Base-by-base conservation (phyloP, 2,113 vertebrate species). In the Anoplopoma fimbria region DNA sequence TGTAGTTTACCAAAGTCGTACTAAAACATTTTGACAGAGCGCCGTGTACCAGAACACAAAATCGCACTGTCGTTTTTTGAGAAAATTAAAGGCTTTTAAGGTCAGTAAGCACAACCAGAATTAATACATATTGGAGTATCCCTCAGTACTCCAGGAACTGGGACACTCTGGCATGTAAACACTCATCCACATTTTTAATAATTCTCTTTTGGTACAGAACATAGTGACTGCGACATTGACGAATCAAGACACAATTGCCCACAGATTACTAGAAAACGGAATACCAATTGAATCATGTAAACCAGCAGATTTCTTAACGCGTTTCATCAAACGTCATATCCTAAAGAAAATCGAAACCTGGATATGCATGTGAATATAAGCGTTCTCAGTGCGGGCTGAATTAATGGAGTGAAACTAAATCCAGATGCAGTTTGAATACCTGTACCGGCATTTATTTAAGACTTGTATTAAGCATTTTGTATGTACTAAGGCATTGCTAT, bases 321-420 rank as follows among this genome's bases (percentile, higher is more conserved):
- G 29, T 45, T 34, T 53, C 9, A 9, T 25, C 10, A 14, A 31
- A 13, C 6, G 4, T 42, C 31, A 69, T 34, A 62, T 63, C 27
- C 33, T 79, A 17, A 70, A 62, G 36, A 9, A 25, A 9, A 75
- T 25, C 27, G 45, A 27, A 58, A 29, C 34, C 15, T 63, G 21
- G 33, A 61, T 49, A 1, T 6, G 14, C 27, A 27, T 51, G 23
- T 27, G 15, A 34, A 29, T 40, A 7, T 40, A 17, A 15, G 14
- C 14, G 7, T 19, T 49, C 57, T 63, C 5, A 0, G 6, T 29
- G 25, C 47, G 9, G 9, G 13, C 34, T 25, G 9, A 58, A n/a
- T 38, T 13, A 36, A n/a, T 57, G 27, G 77, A 27, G 42, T 34
- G 21, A 74, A 78, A 51, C 61, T 10, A 38, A 71, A 49, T 67